Base-by-base conservation (phyloP, 2,888 invertebrate species). In the Trachelus tabidus region DNA sequence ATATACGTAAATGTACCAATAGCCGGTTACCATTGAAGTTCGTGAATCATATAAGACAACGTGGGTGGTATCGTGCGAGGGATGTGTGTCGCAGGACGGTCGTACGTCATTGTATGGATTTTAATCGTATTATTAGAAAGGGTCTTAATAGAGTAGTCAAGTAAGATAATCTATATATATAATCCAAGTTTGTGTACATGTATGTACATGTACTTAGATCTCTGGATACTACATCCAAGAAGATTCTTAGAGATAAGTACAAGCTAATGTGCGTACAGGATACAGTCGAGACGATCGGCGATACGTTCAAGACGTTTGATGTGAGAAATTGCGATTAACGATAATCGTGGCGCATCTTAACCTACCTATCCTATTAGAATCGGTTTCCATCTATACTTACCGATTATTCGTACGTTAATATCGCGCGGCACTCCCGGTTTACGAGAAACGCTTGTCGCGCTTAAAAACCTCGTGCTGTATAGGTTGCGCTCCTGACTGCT, bases 391-490 rank as follows among this genome's bases (percentile, higher is more conserved):
- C 12, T 40, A 69, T 34, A 34, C 9, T 35, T 33, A 34, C 35
- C 30, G 73, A 35, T 76, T 30, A 33, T 71, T 71, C 23, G 71
- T 33, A 31, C 30, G 71, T 33, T 31, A 71, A 71, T 33, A 23
- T 71, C 71, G 34, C 31, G 12, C 6, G 79, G 76, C 81, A 81
- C 79, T 81, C 84, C 84, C 79, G 82, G 79, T 30, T 83, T 81
- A 81, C 81, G 79, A 81, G 85, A 83, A 81, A 80, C 79, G 74
- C 79, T 79, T 81, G 78, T n/a, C 73, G 76, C 69, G 73, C 75
- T 78, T 69, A 73, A 76, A 73, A 80, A 73, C 77, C 78, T 40
- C 68, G 74, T 76, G 73, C 75, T 68, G 71, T 68, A 77, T 74
- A 77, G 68, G 76, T 74, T 37, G 40, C 40, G 23, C 40, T 56